Percentiles rank a stretch among this genome's conserved stretches.
Evolutionary conservation across 2,113 vertebrate genomes (phyloP).

Genomic region (Pluvialis apricaria): DNA sequence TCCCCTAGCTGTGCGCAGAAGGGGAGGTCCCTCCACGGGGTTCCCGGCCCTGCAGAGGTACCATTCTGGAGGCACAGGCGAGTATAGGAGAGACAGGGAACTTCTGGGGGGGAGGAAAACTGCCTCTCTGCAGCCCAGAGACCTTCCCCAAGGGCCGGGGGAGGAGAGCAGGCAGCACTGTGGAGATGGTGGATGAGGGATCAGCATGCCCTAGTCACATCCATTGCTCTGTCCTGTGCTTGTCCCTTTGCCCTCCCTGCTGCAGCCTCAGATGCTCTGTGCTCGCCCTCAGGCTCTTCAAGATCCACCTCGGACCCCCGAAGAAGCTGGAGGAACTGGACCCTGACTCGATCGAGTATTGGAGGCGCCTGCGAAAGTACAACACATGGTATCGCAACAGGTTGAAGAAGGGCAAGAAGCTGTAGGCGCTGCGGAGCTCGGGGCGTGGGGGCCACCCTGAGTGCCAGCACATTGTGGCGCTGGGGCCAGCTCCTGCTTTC

Average conservation of each 20-base stretch:
- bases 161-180: too few species aligned
- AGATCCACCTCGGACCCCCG: slow-evolving; percentile 78
- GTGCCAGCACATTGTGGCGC: not conserved
- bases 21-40: not conserved
- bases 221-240: fast-evolving
- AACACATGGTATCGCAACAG: slow-evolving; percentile 84
- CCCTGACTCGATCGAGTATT: slow-evolving; percentile 75
- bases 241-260: not conserved
- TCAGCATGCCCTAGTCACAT: fast-evolving
- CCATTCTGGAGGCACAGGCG: fast-evolving
- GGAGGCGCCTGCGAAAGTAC: slow-evolving; percentile 84
- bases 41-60: fast-evolving
- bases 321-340: slow-evolving; percentile 83
- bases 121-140: not conserved
- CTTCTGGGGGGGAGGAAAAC: not conserved
- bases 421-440: slow-evolving; percentile 55
- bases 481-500: not conserved
- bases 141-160: not conserved
- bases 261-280: fast-evolving
- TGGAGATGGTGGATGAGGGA: not conserved
- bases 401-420: slow-evolving; percentile 79
- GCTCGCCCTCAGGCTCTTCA: slow-evolving; percentile 79
- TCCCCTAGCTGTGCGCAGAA: fast-evolving
- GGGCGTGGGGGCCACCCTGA: fast-evolving
- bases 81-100: fast-evolving